Conservation (phyloP, 2,888 invertebrate genomes). For the Xanthostigma xanthostigma region DNA sequence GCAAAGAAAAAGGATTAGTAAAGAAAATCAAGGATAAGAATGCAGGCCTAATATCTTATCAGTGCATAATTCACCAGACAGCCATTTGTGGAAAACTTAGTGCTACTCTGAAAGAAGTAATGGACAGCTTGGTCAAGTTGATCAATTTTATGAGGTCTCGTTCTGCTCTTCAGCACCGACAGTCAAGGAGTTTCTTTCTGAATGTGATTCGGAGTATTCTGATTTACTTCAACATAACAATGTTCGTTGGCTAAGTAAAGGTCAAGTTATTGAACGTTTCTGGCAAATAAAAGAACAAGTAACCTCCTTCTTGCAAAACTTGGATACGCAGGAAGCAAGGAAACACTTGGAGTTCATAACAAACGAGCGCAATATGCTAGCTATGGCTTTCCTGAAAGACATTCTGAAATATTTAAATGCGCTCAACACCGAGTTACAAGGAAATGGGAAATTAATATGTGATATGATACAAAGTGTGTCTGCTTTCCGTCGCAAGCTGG, state of each 20-base stretch:
- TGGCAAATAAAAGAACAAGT: constrained; percentile 2
- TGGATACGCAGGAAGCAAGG: constrained; percentile 16
- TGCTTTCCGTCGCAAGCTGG: constrained; percentile 13
- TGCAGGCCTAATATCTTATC: constrained; percentile 11
- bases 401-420: not conserved
- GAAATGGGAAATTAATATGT: constrained; percentile 14
- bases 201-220: not conserved
- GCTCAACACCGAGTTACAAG: not conserved
- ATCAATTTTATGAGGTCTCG: constrained; percentile 1
- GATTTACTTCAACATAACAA: constrained; percentile 4
- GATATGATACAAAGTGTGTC: constrained; percentile 14
- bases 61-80: constrained; percentile 12
- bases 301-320: constrained; percentile 6
- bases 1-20: constrained; percentile 13
- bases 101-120: constrained; percentile 3
- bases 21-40: constrained; percentile 7
- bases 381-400: not conserved
- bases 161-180: not conserved
- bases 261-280: constrained; percentile 5
- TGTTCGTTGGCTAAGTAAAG: constrained; percentile 5
- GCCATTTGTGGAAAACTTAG: constrained; percentile 11
- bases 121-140: constrained; percentile 3
- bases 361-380: not conserved
- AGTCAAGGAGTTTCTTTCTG: not conserved
- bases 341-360: constrained; percentile 9